Percentiles rank a stretch among this genome's conserved stretches.
Conservation (phyloP, 1,140 invertebrate genomes). For the Drosophila guanche region DNA sequence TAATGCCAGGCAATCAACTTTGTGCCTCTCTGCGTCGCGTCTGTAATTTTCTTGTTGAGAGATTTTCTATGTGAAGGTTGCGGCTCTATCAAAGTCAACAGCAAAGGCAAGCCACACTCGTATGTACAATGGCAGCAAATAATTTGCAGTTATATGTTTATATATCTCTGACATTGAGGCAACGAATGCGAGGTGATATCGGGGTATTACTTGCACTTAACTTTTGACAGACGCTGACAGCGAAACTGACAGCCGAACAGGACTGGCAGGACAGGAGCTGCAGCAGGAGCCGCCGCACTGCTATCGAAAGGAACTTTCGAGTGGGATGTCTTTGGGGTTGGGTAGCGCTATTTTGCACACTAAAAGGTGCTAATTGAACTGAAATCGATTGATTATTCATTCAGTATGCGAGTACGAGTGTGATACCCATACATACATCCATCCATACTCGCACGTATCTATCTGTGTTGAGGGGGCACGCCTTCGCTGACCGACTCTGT, state of each 20-base stretch:
- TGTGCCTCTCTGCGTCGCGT: slow-evolving; percentile 15
- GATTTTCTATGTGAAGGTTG: slow-evolving; percentile 83
- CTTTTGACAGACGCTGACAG: slow-evolving; percentile 76
- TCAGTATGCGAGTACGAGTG: slow-evolving; percentile 15
- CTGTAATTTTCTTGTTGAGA: slow-evolving; percentile 82
- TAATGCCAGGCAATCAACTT: slow-evolving; percentile 21
- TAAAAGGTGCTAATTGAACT: slow-evolving; percentile 81
- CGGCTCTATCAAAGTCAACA: slow-evolving; percentile 47
- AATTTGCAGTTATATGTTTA: slow-evolving; percentile 77
- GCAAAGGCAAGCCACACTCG: slow-evolving; percentile 28
- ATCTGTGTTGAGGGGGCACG: slow-evolving; percentile 23
- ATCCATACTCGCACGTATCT: slow-evolving; percentile 27
- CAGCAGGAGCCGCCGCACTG: slow-evolving; percentile 1
- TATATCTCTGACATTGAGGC: slow-evolving; percentile 68
- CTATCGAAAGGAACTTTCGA: slow-evolving; percentile 21
- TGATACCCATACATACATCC: too few relatives aligned
- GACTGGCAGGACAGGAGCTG: slow-evolving; percentile 23
- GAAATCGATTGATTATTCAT: slow-evolving; percentile 81
- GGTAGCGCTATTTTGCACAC: slow-evolving; percentile 78
- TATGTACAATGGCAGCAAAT: slow-evolving; percentile 69
- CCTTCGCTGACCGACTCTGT: slow-evolving; percentile 60
- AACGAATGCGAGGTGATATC: slow-evolving; percentile 8
- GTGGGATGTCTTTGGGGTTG: slow-evolving; percentile 35
- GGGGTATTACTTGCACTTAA: slow-evolving; percentile 56
- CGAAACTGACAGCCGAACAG: slow-evolving; percentile 50